phyloP scores from a whole-genome alignment of 2,113 vertebrate species.

The Phasianus colchicus region DNA sequence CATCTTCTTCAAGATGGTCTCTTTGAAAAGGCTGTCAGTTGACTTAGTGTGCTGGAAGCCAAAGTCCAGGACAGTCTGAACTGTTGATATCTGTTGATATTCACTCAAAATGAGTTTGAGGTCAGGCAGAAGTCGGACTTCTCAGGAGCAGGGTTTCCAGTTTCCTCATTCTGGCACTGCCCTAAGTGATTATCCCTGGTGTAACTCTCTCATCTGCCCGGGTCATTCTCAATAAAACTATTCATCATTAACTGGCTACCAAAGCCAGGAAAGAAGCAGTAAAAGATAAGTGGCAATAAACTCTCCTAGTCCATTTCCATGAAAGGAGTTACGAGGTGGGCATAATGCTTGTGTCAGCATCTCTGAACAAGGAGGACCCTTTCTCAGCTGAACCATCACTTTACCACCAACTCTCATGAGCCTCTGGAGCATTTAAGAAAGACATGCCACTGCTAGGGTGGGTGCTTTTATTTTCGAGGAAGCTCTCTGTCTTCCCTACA shows the following conservation, averaged over 20 bases:
- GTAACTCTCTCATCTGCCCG: not conserved
- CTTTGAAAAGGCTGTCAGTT: not conserved
- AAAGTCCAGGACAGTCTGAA: not conserved
- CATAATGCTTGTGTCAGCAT: not conserved
- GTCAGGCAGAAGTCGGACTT: not conserved
- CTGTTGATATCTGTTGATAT: not conserved
- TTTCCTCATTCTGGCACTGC: not conserved
- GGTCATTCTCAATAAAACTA: not conserved
- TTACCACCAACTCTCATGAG: not conserved
- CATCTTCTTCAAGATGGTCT: not conserved
- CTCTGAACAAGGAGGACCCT: not conserved
- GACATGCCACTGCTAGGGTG: not conserved
- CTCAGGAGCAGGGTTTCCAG: not conserved
- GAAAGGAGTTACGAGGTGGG: not conserved
- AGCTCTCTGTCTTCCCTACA: not conserved
- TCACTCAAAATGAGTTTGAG: not conserved
- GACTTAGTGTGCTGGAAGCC: not conserved
- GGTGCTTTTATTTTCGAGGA: not conserved
- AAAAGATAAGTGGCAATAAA: constrained; percentile 20
- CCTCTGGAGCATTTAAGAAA: not conserved
- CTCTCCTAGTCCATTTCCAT: not conserved
- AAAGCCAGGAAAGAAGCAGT: not conserved
- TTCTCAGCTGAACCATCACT: not conserved
- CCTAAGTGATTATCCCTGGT: not conserved
- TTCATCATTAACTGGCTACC: not conserved